phyloP scores from a whole-genome alignment of 1,140 invertebrate species.

The Meloidogyne exigua region DNA sequence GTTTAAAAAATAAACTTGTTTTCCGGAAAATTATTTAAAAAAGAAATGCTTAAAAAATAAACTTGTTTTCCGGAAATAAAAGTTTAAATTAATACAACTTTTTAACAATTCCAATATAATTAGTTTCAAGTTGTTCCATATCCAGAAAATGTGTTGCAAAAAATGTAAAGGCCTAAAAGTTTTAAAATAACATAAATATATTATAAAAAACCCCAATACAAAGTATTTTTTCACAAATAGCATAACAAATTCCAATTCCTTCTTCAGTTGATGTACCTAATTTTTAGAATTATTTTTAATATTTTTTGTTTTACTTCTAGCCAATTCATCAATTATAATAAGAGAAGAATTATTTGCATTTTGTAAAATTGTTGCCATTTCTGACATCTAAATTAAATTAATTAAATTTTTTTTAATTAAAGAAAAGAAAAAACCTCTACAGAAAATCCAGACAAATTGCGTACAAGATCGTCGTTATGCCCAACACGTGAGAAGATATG shows the following conservation, averaged over 20 bases:
- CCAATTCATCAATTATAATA: constrained; percentile 53
- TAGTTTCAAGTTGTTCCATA: constrained; percentile 34
- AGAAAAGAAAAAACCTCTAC: constrained; percentile 70
- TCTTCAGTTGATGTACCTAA: constrained; percentile 51
- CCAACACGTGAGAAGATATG: constrained; percentile 79
- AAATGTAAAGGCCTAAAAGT: constrained; percentile 47
- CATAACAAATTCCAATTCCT: constrained; percentile 49
- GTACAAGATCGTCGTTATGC: constrained; percentile 78
- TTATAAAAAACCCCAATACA: constrained; percentile 15
- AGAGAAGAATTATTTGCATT: constrained; percentile 43
- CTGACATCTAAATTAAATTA: constrained; percentile 40
- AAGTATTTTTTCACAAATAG: constrained; percentile 44
- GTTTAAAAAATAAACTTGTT: no score
- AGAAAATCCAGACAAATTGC: constrained; percentile 79
- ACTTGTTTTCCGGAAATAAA: no score
- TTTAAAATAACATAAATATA: neutral
- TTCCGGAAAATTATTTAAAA: no score
- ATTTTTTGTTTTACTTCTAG: constrained; percentile 36
- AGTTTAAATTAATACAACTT: constrained; percentile 32
- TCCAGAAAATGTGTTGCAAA: constrained; percentile 54
- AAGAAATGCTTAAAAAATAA: no score
- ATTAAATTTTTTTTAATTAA: neutral
- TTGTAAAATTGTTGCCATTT: constrained; percentile 49
- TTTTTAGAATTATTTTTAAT: neutral
- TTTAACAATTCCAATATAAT: constrained; percentile 33